Conservation (phyloP, 2,113 vertebrate species). For the Dromaius novaehollandiae region DNA sequence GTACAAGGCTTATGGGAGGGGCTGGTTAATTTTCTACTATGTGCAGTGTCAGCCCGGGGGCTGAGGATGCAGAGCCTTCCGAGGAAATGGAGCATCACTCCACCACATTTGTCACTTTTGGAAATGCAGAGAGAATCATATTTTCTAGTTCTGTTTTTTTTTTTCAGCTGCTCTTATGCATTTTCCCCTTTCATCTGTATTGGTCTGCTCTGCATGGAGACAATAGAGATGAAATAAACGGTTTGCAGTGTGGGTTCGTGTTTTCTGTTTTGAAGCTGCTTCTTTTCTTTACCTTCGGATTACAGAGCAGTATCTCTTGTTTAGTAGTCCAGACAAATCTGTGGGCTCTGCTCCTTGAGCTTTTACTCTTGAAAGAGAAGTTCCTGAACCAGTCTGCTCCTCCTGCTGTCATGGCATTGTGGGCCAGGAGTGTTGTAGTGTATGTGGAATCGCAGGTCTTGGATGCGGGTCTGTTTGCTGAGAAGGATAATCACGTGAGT, state of each 20-base stretch:
- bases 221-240: constrained; percentile 73
- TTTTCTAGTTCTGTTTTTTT: constrained; percentile 72
- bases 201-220: constrained; percentile 60
- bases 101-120: constrained; percentile 52
- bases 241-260: background rate
- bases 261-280: background rate
- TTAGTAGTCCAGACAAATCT: background rate
- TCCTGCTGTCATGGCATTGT: background rate
- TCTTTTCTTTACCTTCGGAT: background rate
- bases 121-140: constrained; percentile 59
- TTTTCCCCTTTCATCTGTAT: constrained; percentile 67
- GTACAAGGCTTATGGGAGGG: background rate
- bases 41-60: background rate
- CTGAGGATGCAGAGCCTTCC: background rate
- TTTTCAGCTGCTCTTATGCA: constrained; percentile 34
- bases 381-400: background rate
- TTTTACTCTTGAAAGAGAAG: background rate
- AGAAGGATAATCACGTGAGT: background rate
- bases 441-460: background rate
- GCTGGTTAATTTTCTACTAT: background rate
- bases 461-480: background rate
- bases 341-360: background rate
- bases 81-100: constrained; percentile 12
- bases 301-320: background rate
- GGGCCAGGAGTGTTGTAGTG: background rate